Base-by-base conservation (phyloP, 2,113 vertebrate species). In the Otus sunia region DNA sequence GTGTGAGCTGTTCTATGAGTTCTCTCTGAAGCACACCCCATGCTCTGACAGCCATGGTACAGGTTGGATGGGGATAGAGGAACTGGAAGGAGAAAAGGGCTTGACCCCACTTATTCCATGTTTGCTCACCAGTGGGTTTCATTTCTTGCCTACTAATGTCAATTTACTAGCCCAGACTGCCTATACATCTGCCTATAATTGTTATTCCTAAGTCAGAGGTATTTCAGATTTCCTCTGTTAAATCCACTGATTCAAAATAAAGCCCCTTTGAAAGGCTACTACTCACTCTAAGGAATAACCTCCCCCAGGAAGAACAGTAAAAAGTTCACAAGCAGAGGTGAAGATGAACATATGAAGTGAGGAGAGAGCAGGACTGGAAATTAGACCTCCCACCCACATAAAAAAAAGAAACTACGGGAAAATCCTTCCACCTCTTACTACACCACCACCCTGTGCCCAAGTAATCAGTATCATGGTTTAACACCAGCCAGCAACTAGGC, bases 31-130 rank as follows among this genome's bases (percentile, higher is more conserved):
- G 47, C 41, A 39, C 14, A 50, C 1, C 18, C 29, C 8, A 18
- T 0, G 0, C 32, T 32, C 60, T 72, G 62, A 27, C n/a, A 86
- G 52, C 19, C 52, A 2, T 3, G 1, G 11, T 11, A 27, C 15
- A 20, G 15, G 27, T 15, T 71, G 75, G 27, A 34, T 63, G 41
- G 27, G 16, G 32, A 27, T 30, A 25, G 34, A 66, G 45, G 25
- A 86, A 55, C 0, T 27, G 8, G 20, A 34, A 94, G 14, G 17
- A 87, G 6, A 6, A 41, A 56, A 20, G 14, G 9, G 1, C 10
- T 76, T 21, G 11, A 62, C 29, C 16, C 25, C 12, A 30, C 3
- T 32, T 64, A n/a, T 56, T n/a, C 62, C 49, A 45, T 0, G 0
- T 66, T 85, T 89, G 10, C 23, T 91, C 4, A 0, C 8, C 63